Evolutionary conservation across 1,140 invertebrate species (phyloP), one percentile per base, ranked within the genome.

Genomic region (Hycleus phaleratus): DNA sequence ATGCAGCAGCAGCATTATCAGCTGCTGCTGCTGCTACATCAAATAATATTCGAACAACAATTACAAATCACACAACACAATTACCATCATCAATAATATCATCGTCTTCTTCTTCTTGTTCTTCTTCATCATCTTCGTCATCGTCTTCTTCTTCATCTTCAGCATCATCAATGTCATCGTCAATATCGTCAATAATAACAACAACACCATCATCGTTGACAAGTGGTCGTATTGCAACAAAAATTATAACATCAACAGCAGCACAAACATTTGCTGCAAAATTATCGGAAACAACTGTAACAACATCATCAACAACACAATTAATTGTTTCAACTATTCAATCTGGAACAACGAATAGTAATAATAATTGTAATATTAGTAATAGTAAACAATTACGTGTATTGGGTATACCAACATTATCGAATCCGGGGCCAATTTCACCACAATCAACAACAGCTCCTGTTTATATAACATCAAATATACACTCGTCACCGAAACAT

Each of bases 181-280:
- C 18, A 18, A 18, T 18, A 18, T 18, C 18, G 18, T 18, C 18
- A 18, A 18, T 18, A 18, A 18, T 18, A 18, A 38, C 56, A 7
- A 56, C 66, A 18, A 53, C 63, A 25, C 26, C 59, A 57, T 11
- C 43, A 46, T 49, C 50, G 6, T 12, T 81, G 24, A 38, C 49
- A 32, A 40, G 26, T 24, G 32, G 32, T 32, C 18, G 46, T 25
- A 53, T 49, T 12, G 66, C 74, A 48, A 74, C 77, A 18, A 77
- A 76, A 62, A 70, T 77, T 25, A 72, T 76, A 6, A 74, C 77
- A 10, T 77, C 74, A 48, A 66, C 71, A 24, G 74, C 77, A 2
- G 74, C 75, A 18, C 80, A 82, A 68, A 82, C 82, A 4, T 85
- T 83, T 69, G 81, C 83, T 42, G 80, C 80, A 1, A 84, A 84